Evolutionary conservation across 2,113 vertebrate genomes (phyloP).

Genomic region (Lamprologus callipterus): DNA sequence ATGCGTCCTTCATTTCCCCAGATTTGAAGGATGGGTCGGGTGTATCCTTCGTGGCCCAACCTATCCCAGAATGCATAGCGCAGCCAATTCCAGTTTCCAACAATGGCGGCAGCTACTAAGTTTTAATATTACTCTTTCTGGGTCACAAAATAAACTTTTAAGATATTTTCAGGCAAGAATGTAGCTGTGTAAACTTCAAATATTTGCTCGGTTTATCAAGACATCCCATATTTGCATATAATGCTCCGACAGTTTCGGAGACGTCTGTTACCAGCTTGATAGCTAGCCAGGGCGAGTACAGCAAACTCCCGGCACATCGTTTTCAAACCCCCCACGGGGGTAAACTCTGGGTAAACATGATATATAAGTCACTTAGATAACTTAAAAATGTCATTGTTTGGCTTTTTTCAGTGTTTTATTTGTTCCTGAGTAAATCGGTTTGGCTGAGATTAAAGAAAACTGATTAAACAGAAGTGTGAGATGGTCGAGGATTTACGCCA

Average conservation of each 20-base stretch:
- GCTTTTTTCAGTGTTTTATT: not conserved
- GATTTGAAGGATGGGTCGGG: not conserved
- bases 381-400: not conserved
- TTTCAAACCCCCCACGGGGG: not conserved
- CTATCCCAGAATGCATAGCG: not conserved
- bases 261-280: not conserved
- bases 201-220: fast-evolving
- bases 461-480: not conserved
- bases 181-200: not conserved
- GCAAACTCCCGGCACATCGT: fast-evolving
- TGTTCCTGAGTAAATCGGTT: not conserved
- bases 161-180: not conserved
- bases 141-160: not conserved
- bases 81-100: not conserved
- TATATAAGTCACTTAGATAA: not conserved
- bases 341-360: not conserved
- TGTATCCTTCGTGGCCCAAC: not conserved
- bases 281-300: not conserved
- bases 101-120: fast-evolving
- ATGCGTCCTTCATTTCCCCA: not conserved
- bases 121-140: not conserved
- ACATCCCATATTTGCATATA: fast-evolving
- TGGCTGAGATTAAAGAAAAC: not conserved
- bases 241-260: fast-evolving
- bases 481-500: fast-evolving